These are phyloP conservation scores for Cryptus viduatorius DNA, from an alignment of 2,888 invertebrate genomes.

Conservation along the genomic window DNA sequence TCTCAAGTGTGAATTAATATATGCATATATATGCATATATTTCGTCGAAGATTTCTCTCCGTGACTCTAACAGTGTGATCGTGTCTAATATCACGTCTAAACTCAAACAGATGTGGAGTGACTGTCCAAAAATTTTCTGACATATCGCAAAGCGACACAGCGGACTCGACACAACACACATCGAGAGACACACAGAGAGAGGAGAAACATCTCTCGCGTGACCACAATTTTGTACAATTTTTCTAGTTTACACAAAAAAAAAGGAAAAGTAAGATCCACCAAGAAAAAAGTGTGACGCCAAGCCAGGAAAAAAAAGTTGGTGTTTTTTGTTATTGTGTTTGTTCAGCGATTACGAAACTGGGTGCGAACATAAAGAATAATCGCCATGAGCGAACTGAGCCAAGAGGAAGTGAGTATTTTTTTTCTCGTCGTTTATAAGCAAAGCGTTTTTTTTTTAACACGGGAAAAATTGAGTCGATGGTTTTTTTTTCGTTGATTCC, in stretches of 20 bases:
- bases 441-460: background rate
- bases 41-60: conserved; percentile 21
- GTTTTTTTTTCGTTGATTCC: conserved; percentile 13
- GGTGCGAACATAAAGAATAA: conserved; percentile 66
- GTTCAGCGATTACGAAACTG: conserved; percentile 44
- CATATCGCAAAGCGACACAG: conserved; percentile 73
- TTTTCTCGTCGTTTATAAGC: conserved; percentile 67
- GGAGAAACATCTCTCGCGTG: background rate
- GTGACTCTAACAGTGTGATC: conserved; percentile 47
- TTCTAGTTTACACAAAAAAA: conserved; percentile 4
- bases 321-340: conserved; percentile 43
- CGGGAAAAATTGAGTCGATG: background rate
- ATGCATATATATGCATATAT: background rate
- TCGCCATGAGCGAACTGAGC: conserved; percentile 92
- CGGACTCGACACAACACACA: conserved; percentile 48
- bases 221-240: background rate
- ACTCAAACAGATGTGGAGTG: conserved; percentile 83
- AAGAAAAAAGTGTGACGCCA: background rate
- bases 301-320: conserved; percentile 7
- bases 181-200: background rate
- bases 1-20: background rate
- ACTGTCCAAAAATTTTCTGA: conserved; percentile 82
- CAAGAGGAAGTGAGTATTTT: conserved; percentile 93
- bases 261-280: conserved; percentile 11
- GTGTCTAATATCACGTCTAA: conserved; percentile 77